Evolutionary conservation across 2,797 vertebrate genomes (phyloP), one percentile per base, ranked within the genome.

Genomic region (Microhierax caerulescens): DNA sequence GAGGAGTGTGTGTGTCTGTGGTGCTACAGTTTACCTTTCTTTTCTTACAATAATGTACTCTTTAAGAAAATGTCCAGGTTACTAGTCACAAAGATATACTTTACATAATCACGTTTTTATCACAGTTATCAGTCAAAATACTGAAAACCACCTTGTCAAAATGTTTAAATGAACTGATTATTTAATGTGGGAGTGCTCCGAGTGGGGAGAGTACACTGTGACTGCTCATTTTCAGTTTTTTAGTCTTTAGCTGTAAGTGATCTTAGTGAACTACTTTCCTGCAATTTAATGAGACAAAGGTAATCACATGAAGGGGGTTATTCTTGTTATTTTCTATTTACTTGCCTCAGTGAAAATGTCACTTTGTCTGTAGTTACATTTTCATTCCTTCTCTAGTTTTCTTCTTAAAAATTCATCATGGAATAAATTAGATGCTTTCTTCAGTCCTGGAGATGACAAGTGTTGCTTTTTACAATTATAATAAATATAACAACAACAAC

Each of bases 311-410:
- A 79, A 85, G 10, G 12, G 1, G 1, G 9, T 27, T 79, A 53
- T 70, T 95, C 84, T 73, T 85, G 8, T 79, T 88, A 37, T 64
- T 86, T 84, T 94, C 28, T 75, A 15, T 88, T 92, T 86, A 63
- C 20, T 36, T 70, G 17, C 16, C n/a, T 85, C 32, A 65, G 51
- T 45, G 32, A 79, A 92, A 92, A 67, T 7, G 3, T 73, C 24
- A 48, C 3, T 2, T 72, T 79, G 34, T 48, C 32, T 70, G 91
- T 84, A 77, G 82, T 75, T 84, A 67, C 0, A 0, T 78, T 93
- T 94, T 78, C 13, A 70, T 82, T 69, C 27, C 2, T 90, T 76
- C 19, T 23, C 12, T 67, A 60, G 17, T 90, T 95, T 86, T 89
- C 34, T 47, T 72, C 64, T 81, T 67, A 59, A 81, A 90, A 95